Percentiles rank a stretch among this genome's conserved stretches.
Conservation (phyloP, 92 coral and sea anemone species). For the Blastomussa wellsi region DNA sequence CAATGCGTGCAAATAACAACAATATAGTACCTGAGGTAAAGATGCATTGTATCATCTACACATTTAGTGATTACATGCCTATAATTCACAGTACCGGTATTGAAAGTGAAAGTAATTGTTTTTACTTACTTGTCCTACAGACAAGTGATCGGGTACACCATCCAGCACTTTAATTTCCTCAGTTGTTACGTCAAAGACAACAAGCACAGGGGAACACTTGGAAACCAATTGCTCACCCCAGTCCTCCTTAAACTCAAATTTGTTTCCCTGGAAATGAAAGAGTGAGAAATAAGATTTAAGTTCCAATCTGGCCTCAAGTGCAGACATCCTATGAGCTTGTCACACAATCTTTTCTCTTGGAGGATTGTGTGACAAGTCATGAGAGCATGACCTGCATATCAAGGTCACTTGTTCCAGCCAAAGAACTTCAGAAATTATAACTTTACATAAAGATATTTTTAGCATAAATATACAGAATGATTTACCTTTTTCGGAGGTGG, state of each 20-base stretch:
- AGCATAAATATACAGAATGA: neutral
- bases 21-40: too few relatives aligned
- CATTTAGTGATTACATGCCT: too few relatives aligned
- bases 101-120: neutral
- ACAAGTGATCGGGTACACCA: slow-evolving; percentile 76
- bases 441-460: too few relatives aligned
- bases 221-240: slow-evolving; percentile 91
- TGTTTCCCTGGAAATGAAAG: slow-evolving; percentile 63
- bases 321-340: too few relatives aligned
- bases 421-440: too few relatives aligned
- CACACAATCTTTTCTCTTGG: too few relatives aligned
- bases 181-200: slow-evolving; percentile 55
- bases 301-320: too few relatives aligned
- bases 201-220: slow-evolving; percentile 71
- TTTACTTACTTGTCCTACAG: slow-evolving; percentile 88
- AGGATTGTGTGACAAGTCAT: too few relatives aligned
- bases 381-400: too few relatives aligned
- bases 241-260: slow-evolving; percentile 81
- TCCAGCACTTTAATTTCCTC: slow-evolving; percentile 74
- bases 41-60: too few relatives aligned
- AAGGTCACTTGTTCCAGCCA: too few relatives aligned
- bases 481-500: slow-evolving; percentile 34
- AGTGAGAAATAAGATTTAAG: neutral
- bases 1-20: neutral
- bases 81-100: neutral